These are phyloP conservation scores for Podilymbus podiceps DNA, from an alignment of 2,113 vertebrate genomes.

Conservation along the genomic window DNA sequence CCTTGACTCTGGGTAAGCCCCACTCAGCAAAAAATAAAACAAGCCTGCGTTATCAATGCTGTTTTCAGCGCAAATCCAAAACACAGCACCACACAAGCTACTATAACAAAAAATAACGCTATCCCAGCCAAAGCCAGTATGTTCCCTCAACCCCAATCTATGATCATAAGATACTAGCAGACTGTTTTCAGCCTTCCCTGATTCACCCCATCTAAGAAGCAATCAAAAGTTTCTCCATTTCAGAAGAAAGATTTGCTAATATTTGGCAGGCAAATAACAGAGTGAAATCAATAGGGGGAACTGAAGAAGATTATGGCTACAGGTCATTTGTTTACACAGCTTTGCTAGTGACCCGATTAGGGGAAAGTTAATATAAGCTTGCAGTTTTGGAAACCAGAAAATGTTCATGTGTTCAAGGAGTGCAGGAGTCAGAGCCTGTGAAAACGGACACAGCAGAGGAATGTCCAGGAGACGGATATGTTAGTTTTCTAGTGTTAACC, in stretches of 20 bases:
- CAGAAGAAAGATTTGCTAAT: background rate
- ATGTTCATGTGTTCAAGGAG: background rate
- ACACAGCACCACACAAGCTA: background rate
- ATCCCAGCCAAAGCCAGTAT: background rate
- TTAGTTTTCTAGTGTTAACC: background rate
- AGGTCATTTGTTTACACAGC: slow-evolving; percentile 64
- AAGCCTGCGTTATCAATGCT: background rate
- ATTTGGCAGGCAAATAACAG: slow-evolving; percentile 14
- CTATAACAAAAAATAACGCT: background rate
- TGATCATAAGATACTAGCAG: background rate
- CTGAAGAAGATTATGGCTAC: slow-evolving; percentile 35
- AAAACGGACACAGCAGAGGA: background rate
- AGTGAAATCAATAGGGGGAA: slow-evolving; percentile 42
- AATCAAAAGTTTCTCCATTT: background rate
- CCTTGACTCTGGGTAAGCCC: background rate
- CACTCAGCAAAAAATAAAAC: background rate
- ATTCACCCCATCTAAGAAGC: background rate
- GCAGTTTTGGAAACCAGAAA: slow-evolving; percentile 35
- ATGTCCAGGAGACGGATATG: background rate
- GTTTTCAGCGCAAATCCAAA: background rate
- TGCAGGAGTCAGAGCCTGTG: background rate
- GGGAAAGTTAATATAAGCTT: slow-evolving; percentile 30
- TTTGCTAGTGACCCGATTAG: slow-evolving; percentile 13
- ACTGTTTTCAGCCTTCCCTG: background rate
- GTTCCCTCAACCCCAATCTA: background rate